These are phyloP conservation scores for Hylaea fasciaria DNA, from an alignment of 2,888 invertebrate species.

Conservation along the genomic window DNA sequence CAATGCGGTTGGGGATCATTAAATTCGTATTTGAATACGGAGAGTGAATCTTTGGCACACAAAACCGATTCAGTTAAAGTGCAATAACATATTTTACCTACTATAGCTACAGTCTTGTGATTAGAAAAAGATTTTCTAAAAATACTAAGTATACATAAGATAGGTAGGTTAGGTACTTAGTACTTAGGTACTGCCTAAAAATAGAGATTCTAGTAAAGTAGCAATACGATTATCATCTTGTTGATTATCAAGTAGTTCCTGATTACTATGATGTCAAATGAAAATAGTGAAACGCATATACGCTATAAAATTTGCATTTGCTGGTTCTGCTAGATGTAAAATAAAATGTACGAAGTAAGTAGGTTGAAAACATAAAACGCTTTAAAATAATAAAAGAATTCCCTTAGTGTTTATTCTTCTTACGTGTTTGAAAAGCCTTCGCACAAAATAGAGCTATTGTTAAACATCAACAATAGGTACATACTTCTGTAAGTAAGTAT, in stretches of 20 bases:
- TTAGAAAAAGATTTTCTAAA: background rate
- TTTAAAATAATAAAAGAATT: background rate
- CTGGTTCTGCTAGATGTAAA: too few species aligned
- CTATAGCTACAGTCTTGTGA: constrained; percentile 3
- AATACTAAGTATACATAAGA: too few species aligned
- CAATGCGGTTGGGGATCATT: constrained; percentile 37
- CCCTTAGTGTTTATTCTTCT: constrained; percentile 47
- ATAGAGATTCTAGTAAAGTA: background rate
- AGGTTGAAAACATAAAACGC: background rate
- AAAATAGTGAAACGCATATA: too few species aligned
- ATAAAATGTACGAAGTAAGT: too few species aligned
- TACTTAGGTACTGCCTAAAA: background rate
- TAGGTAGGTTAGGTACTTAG: too few species aligned
- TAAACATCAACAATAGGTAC: too few species aligned
- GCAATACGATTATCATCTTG: too few species aligned
- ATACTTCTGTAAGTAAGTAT: too few species aligned
- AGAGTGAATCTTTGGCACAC: constrained; percentile 21
- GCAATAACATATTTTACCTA: constrained; percentile 4
- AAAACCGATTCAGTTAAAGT: constrained; percentile 14
- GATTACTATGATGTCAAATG: too few species aligned
- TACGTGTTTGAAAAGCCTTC: constrained; percentile 46
- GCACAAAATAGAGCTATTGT: too few species aligned
- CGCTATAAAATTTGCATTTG: too few species aligned
- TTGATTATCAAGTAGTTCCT: too few species aligned
- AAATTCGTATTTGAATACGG: constrained; percentile 26